These are phyloP conservation scores for Spodoptera picta DNA, from an alignment of 2,888 invertebrate species.

Conservation along the genomic window DNA sequence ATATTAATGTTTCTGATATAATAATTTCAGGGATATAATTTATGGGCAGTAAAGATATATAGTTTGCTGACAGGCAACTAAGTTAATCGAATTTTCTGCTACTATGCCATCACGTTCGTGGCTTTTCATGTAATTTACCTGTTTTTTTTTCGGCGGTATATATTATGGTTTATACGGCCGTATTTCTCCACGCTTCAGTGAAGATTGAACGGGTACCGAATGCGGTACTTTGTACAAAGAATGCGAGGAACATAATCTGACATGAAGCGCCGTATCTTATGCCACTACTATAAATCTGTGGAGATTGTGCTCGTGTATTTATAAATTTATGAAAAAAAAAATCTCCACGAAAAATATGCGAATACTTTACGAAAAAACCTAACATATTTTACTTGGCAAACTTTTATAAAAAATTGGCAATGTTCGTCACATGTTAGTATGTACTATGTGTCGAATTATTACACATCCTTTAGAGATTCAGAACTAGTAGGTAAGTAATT, in stretches of 20 bases:
- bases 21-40: slow-evolving; percentile 72
- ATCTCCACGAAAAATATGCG: background rate
- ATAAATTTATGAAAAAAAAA: slow-evolving; percentile 55
- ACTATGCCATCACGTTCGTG: slow-evolving; percentile 76
- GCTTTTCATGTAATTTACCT: slow-evolving; percentile 75
- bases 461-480: slow-evolving; percentile 24
- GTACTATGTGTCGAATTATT: slow-evolving; percentile 4
- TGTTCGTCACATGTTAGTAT: background rate
- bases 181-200: slow-evolving; percentile 78
- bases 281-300: slow-evolving; percentile 54
- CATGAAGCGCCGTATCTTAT: slow-evolving; percentile 56
- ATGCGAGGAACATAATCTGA: slow-evolving; percentile 58
- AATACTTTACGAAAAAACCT: background rate
- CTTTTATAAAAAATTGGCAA: background rate
- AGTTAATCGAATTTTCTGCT: slow-evolving; percentile 83
- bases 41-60: slow-evolving; percentile 70
- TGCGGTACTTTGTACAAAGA: slow-evolving; percentile 67
- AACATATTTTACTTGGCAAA: background rate
- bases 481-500: slow-evolving; percentile 28
- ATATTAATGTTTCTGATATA: slow-evolving; percentile 68
- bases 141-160: slow-evolving; percentile 76
- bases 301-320: slow-evolving; percentile 39
- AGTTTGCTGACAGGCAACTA: slow-evolving; percentile 76
- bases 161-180: slow-evolving; percentile 75
- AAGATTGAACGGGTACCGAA: slow-evolving; percentile 77